Evolutionary conservation across 2,113 vertebrate genomes (phyloP), one percentile per base, ranked within the genome.

Genomic region (Panurus biarmicus): DNA sequence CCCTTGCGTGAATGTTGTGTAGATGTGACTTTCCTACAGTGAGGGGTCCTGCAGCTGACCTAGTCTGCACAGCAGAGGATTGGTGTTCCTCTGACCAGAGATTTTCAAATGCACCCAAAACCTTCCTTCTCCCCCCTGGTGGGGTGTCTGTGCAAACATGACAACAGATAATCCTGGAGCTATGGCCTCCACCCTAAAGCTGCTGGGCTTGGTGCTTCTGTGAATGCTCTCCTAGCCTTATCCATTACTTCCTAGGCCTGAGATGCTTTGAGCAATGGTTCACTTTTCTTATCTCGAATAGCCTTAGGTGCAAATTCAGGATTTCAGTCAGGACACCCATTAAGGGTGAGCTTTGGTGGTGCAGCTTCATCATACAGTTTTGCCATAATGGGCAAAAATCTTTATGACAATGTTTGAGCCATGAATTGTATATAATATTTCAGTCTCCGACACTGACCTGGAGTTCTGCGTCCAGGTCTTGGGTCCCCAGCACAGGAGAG

Each of bases 1-100:
- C 31, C 6, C 44, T 70, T 53, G 23, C 0, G 0, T 70, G 20
- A 44, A 35, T 29, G 15, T 44, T 3, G 0, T 2, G 2, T 65
- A 35, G 9, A 24, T 44, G 25, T 35, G n/a, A 35, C 50, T 56
- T 56, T 47, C 26, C 50, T 54, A 33, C 10, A 5, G 13, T 15
- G 16, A 22, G 21, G 6, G 10, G 17, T n/a, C 33, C 14, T 1
- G 5, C 31, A 45, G 40, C 7, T 42, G 36, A 26, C 5, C 28
- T 47, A 12, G 51, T 47, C n/a, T 66, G 35, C 5, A 3, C 11
- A 28, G 24, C 1, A 1, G 29, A 81, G 24, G 29, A 40, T 42
- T 29, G 18, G 6, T 7, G 4, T n/a, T 57, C 45, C 29, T 70
- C 23, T 60, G 44, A 28, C 24, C 19, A 81, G 29, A 50, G 45